Evolutionary conservation across 2,797 vertebrate genomes (phyloP).

Genomic region (Chromobotia macracanthus): DNA sequence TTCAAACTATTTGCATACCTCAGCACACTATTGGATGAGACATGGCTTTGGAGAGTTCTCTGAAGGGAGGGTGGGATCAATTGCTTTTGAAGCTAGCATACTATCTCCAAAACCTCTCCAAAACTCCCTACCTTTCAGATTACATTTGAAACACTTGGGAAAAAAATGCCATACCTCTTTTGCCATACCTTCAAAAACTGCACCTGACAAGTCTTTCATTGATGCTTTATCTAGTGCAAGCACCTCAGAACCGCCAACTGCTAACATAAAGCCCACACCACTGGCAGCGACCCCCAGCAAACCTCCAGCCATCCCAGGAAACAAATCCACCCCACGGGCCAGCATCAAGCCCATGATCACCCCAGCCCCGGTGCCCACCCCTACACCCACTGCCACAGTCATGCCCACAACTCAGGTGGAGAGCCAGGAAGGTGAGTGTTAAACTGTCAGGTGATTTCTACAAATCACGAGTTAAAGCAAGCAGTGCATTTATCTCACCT

Average conservation of each 20-base stretch:
- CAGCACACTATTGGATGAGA: too few relatives aligned
- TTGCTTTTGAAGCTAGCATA: too few relatives aligned
- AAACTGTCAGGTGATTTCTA: neutral
- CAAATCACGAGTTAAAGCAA: neutral
- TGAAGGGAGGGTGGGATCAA: too few relatives aligned
- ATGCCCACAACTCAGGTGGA: conserved; percentile 99
- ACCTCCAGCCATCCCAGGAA: conserved; percentile 90
- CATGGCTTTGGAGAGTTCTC: too few relatives aligned
- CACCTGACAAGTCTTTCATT: neutral
- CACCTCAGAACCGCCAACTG: conserved; percentile 93
- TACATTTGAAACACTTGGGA: too few relatives aligned
- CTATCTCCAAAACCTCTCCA: too few relatives aligned
- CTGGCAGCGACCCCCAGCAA: conserved; percentile 91
- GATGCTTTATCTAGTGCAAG: conserved; percentile 78
- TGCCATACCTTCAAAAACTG: neutral
- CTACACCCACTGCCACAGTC: conserved; percentile 95
- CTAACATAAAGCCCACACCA: conserved; percentile 98
- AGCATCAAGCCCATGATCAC: conserved; percentile 99
- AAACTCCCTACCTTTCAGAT: too few relatives aligned
- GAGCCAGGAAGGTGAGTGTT: conserved; percentile 87
- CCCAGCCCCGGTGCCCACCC: conserved; percentile 90
- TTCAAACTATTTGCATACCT: too few relatives aligned
- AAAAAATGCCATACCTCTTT: too few relatives aligned
- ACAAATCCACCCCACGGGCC: conserved; percentile 95
- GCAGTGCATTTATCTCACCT: too few relatives aligned